Evolutionary conservation across 2,113 vertebrate species (phyloP).

Genomic region (Calidris pygmaea): DNA sequence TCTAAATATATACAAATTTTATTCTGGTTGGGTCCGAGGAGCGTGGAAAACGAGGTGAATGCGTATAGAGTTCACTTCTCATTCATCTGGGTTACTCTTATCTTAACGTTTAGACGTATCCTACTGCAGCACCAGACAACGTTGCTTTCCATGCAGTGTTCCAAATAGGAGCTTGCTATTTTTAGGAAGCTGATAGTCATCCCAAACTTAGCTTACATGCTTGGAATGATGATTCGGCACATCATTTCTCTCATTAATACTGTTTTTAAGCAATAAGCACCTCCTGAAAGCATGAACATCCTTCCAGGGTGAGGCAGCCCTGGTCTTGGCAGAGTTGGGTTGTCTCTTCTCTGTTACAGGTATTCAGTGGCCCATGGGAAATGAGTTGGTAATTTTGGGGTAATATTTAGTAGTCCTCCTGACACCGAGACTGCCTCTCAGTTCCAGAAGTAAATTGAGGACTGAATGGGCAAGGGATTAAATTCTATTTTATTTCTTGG

Average conservation of each 20-base stretch:
- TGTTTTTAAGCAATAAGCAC: background rate
- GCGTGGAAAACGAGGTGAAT: constrained; percentile 29
- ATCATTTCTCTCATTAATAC: background rate
- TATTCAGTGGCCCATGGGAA: background rate
- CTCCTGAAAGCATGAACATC: background rate
- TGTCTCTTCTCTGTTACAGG: background rate
- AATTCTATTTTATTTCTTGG: background rate
- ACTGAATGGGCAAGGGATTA: background rate
- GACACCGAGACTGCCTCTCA: background rate
- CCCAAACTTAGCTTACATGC: background rate
- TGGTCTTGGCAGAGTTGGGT: background rate
- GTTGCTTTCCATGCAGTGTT: constrained; percentile 37
- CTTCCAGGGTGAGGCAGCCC: background rate
- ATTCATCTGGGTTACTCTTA: constrained; percentile 52
- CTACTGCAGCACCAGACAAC: constrained; percentile 2
- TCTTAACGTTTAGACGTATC: constrained; percentile 33
- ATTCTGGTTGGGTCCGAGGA: constrained; percentile 44
- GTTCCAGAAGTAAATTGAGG: background rate
- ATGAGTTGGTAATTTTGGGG: background rate
- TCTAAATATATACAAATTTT: constrained; percentile 66
- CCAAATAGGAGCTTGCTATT: constrained; percentile 15
- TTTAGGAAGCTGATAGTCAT: constrained; percentile 41
- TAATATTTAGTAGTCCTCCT: background rate
- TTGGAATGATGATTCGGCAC: background rate
- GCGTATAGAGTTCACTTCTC: constrained; percentile 36